Percentiles rank a stretch among this genome's conserved stretches.
Evolutionary conservation across 2,113 vertebrate species (phyloP).

Genomic region (Tinamus guttatus): DNA sequence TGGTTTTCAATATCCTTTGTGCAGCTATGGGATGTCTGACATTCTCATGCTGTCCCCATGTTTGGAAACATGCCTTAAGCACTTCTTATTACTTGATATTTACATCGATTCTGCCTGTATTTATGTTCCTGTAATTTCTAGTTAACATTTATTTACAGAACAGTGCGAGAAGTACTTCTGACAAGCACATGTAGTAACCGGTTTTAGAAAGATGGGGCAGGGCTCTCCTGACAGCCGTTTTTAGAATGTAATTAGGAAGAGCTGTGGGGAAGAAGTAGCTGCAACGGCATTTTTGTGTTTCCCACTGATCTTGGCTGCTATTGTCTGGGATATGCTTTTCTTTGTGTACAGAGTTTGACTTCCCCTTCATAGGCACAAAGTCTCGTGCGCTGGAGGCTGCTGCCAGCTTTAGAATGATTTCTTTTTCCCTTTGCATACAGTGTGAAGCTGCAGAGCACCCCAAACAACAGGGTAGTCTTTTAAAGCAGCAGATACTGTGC

Average conservation of each 20-base stretch:
- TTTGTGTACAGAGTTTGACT: slow-evolving; percentile 56
- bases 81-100: neutral
- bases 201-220: slow-evolving; percentile 48
- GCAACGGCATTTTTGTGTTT: slow-evolving; percentile 74
- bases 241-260: slow-evolving; percentile 46
- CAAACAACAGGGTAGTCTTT: neutral
- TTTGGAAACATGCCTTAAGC: neutral
- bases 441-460: neutral
- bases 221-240: slow-evolving; percentile 25
- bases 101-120: neutral
- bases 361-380: slow-evolving; percentile 15
- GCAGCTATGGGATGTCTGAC: neutral
- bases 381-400: slow-evolving; percentile 22
- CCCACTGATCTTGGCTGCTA: slow-evolving; percentile 60
- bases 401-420: slow-evolving; percentile 16
- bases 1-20: neutral
- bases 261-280: slow-evolving; percentile 36
- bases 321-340: slow-evolving; percentile 31
- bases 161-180: neutral
- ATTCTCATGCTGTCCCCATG: neutral
- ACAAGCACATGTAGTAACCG: slow-evolving; percentile 54
- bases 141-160: slow-evolving; percentile 1
- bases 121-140: neutral
- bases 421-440: slow-evolving; percentile 6
- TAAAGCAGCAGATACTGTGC: neutral